These are phyloP conservation scores for Drosophila paulistorum DNA, from an alignment of 1,140 invertebrate genomes.

Conservation along the genomic window DNA sequence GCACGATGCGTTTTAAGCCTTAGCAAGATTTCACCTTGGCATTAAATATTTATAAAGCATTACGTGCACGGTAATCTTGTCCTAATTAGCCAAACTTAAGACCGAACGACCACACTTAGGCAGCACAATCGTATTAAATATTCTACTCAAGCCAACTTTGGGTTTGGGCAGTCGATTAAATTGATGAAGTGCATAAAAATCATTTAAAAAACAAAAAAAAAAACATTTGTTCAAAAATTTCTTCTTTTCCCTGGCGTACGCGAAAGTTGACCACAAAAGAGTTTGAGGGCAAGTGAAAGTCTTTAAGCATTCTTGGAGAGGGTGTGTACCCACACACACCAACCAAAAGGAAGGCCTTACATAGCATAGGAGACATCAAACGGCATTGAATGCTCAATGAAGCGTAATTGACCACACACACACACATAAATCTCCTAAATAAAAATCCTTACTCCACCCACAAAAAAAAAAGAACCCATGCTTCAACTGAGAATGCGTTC, in stretches of 20 bases:
- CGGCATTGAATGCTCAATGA: slow-evolving; percentile 5
- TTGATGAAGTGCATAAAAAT: slow-evolving; percentile 55
- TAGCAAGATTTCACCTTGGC: slow-evolving; percentile 47
- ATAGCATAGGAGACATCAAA: slow-evolving; percentile 2
- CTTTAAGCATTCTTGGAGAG: slow-evolving; percentile 42
- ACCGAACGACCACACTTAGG: slow-evolving; percentile 35
- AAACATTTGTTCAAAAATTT: slow-evolving; percentile 44
- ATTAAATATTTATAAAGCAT: slow-evolving; percentile 62
- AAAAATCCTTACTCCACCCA: neutral
- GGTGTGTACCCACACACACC: neutral
- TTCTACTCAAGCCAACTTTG: slow-evolving; percentile 53
- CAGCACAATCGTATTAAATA: slow-evolving; percentile 59
- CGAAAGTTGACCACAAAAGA: slow-evolving; percentile 49
- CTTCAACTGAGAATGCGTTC: slow-evolving; percentile 20
- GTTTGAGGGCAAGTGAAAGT: slow-evolving; percentile 60
- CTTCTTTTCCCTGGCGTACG: slow-evolving; percentile 62
- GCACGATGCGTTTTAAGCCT: no score
- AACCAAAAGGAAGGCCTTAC: neutral
- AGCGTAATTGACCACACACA: slow-evolving; percentile 13
- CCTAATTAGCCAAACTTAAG: slow-evolving; percentile 75
- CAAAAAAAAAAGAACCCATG: neutral
- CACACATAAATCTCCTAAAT: neutral
- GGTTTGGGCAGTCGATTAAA: slow-evolving; percentile 52
- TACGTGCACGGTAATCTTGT: slow-evolving; percentile 48
- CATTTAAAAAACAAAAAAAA: slow-evolving; percentile 45